Conservation (phyloP, 2,888 invertebrate genomes). For the Elaeidobius kamerunicus region DNA sequence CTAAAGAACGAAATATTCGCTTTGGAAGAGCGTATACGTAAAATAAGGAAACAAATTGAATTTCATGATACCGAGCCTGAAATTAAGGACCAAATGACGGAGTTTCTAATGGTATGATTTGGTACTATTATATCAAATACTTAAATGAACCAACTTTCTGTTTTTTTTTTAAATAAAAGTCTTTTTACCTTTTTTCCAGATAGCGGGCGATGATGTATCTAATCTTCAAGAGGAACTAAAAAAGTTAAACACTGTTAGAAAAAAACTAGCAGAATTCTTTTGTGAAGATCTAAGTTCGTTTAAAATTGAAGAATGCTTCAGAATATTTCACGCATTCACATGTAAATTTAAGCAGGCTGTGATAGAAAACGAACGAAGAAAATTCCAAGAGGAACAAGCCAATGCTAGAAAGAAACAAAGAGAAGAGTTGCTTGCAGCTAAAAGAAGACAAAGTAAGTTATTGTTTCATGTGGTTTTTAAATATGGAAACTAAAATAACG, state of each 20-base stretch:
- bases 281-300: constrained; percentile 89
- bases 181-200: constrained; percentile 48
- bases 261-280: constrained; percentile 85
- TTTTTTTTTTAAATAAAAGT: not conserved
- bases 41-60: constrained; percentile 77
- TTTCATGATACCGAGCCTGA: constrained; percentile 72
- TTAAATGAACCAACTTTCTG: too few species aligned
- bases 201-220: constrained; percentile 75
- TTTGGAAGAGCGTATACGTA: constrained; percentile 72
- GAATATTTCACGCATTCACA: constrained; percentile 85
- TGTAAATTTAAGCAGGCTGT: constrained; percentile 81
- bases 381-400: constrained; percentile 83
- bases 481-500: not conserved
- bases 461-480: constrained; percentile 17
- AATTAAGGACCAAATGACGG: constrained; percentile 82
- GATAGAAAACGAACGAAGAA: constrained; percentile 79
- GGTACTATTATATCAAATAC: too few species aligned
- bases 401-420: constrained; percentile 71
- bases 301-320: constrained; percentile 92
- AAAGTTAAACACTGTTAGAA: constrained; percentile 76
- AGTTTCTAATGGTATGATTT: constrained; percentile 72
- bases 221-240: constrained; percentile 76
- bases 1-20: constrained; percentile 83
- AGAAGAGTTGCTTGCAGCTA: constrained; percentile 66
- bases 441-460: constrained; percentile 58